These are phyloP conservation scores for Gastracanthus pulcherrimus DNA, from an alignment of 2,888 invertebrate species.

Conservation along the genomic window DNA sequence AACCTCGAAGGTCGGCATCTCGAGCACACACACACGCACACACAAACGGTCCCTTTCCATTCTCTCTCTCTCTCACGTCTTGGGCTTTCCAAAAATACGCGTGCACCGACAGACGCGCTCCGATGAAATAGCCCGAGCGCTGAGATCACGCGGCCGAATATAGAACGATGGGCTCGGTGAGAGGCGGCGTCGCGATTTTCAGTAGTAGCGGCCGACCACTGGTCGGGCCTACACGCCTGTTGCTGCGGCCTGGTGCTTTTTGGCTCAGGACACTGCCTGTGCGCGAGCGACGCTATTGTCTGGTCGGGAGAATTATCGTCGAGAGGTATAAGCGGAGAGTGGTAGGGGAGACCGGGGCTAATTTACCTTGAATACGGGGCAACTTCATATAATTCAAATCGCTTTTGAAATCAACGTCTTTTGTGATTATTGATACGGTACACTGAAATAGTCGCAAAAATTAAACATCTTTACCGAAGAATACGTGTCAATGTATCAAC, in stretches of 20 bases:
- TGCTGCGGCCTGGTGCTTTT: constrained; percentile 11
- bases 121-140: constrained; percentile 15
- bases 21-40: neutral
- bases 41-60: neutral
- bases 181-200: neutral
- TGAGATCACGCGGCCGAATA: constrained; percentile 48
- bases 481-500: too few relatives aligned
- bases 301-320: too few relatives aligned
- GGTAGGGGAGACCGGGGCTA: too few relatives aligned
- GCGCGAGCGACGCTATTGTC: too few relatives aligned
- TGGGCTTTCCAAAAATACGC: constrained; percentile 32
- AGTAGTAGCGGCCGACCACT: constrained; percentile 1
- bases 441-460: too few relatives aligned
- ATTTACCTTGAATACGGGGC: too few relatives aligned
- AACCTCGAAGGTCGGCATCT: constrained; percentile 56
- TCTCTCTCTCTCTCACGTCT: constrained; percentile 8
- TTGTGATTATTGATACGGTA: too few relatives aligned
- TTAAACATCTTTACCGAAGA: too few relatives aligned
- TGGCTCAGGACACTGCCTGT: too few relatives aligned
- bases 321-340: too few relatives aligned
- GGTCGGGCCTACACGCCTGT: constrained; percentile 36
- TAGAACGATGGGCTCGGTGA: constrained; percentile 21
- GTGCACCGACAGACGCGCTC: neutral
- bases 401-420: too few relatives aligned
- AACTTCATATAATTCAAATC: too few relatives aligned